Percentiles rank a stretch among this genome's conserved stretches.
Conservation (phyloP, 2,113 vertebrate genomes). For the Pseudorectes ferrugineus region DNA sequence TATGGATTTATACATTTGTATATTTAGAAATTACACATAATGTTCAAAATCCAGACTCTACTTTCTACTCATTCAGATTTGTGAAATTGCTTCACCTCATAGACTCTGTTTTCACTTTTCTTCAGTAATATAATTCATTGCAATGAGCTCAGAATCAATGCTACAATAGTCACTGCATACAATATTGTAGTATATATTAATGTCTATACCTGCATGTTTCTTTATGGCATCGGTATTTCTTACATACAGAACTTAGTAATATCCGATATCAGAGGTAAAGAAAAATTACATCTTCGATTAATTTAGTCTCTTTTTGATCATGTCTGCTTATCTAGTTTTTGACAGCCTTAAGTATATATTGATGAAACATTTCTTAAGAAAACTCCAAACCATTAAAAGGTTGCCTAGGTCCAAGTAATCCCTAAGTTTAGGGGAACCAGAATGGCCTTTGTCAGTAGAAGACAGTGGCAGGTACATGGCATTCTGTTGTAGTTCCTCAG, state of each 20-base stretch:
- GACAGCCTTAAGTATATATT: background rate
- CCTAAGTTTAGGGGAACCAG: background rate
- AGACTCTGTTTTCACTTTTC: background rate
- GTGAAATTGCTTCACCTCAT: background rate
- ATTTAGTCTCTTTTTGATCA: background rate
- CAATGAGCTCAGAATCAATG: background rate
- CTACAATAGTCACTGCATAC: background rate
- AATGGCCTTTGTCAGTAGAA: background rate
- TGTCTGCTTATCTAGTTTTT: background rate
- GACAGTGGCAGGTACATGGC: background rate
- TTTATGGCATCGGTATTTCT: background rate
- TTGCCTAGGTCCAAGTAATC: background rate
- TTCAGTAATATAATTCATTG: background rate
- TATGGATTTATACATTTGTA: background rate
- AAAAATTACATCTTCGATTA: background rate
- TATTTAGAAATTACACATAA: background rate
- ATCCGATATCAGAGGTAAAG: background rate
- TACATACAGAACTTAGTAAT: background rate
- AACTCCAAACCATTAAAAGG: background rate
- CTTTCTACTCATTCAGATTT: background rate
- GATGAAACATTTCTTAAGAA: background rate
- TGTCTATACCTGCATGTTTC: background rate
- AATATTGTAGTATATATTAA: background rate
- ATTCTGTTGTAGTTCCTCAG: background rate
- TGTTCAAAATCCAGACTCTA: background rate